Percentiles rank a stretch among this genome's conserved stretches.
These are phyloP conservation scores for Schizopygopsis pylzovi DNA, from an alignment of 2,797 vertebrate species.

Conservation along the genomic window DNA sequence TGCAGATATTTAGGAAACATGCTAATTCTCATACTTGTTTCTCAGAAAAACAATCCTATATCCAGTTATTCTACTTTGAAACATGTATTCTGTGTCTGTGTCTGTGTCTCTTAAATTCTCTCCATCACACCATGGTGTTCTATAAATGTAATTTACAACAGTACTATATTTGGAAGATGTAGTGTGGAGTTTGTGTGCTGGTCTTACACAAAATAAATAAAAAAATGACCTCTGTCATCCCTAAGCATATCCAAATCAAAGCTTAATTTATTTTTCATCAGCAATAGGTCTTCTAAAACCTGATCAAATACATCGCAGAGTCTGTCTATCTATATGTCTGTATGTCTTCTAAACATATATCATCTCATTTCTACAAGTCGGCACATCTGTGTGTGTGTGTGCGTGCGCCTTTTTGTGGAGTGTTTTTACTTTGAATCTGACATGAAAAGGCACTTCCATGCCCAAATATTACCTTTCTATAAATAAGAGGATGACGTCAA, in stretches of 20 bases:
- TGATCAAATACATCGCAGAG: not conserved
- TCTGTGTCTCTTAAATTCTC: not conserved
- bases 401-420: conserved; percentile 65
- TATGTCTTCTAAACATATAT: conserved; percentile 49
- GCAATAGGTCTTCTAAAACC: not conserved
- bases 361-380: conserved; percentile 40
- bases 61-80: not conserved
- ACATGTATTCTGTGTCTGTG: not conserved
- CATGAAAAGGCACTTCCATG: conserved; percentile 87
- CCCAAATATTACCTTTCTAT: conserved; percentile 86
- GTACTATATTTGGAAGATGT: not conserved
- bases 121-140: not conserved
- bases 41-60: not conserved
- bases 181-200: not conserved
- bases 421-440: conserved; percentile 82
- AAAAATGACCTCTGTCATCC: not conserved
- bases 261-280: not conserved
- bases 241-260: not conserved
- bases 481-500: conserved; percentile 90
- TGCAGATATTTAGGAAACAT: not conserved
- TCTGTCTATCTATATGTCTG: conserved; percentile 43
- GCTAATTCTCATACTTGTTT: not conserved
- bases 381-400: conserved; percentile 11
- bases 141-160: not conserved
- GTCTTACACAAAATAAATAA: not conserved